Conservation (phyloP, 2,797 vertebrate species). For the Pempheris klunzingeri region DNA sequence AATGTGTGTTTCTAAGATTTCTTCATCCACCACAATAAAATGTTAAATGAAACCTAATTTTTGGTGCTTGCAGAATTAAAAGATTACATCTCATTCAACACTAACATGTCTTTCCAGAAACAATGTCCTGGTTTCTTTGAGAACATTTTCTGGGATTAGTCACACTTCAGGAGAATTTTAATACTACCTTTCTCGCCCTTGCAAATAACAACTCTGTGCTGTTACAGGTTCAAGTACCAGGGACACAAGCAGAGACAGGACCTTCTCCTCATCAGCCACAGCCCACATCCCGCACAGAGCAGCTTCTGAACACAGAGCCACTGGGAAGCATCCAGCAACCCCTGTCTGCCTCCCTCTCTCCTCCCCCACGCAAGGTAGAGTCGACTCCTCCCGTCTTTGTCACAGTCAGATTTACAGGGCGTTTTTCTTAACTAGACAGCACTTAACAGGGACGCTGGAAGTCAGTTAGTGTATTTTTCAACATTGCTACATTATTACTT, state of each 20-base stretch:
- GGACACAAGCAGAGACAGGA: conserved; percentile 44
- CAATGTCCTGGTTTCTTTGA: background rate
- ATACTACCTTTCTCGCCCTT: background rate
- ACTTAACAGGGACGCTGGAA: no score
- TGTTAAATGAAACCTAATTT: background rate
- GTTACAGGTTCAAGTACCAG: conserved; percentile 52
- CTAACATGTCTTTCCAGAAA: background rate
- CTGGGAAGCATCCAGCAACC: conserved; percentile 40
- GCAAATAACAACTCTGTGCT: background rate
- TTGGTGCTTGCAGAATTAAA: background rate
- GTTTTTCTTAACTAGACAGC: conserved; percentile 10
- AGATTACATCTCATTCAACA: background rate
- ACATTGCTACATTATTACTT: no score
- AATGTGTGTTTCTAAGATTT: background rate
- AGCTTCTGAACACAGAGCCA: conserved; percentile 36
- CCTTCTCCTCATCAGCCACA: conserved; percentile 61
- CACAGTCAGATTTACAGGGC: background rate
- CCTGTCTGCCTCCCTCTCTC: conserved; percentile 66
- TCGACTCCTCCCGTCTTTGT: background rate
- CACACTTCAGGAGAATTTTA: background rate
- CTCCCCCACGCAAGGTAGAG: conserved; percentile 84
- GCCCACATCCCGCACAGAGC: conserved; percentile 49
- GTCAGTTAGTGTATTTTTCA: no score
- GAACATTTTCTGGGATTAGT: background rate
- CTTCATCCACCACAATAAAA: background rate